Conservation (phyloP, 2,113 vertebrate species). For the Zosterops pallidus region DNA sequence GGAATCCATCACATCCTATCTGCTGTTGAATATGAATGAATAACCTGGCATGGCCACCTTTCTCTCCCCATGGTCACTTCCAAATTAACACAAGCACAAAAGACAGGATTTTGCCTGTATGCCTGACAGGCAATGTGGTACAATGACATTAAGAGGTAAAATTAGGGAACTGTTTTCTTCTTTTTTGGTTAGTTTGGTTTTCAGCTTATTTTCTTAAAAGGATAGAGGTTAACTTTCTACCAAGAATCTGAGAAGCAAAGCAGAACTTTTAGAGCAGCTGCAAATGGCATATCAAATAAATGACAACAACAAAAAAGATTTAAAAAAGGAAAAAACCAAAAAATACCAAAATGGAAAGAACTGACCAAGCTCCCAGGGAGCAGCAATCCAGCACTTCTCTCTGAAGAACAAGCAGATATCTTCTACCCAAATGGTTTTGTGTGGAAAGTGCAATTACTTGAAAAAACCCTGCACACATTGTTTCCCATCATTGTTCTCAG, state of each 20-base stretch:
- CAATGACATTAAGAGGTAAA: background rate
- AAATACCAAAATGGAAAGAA: background rate
- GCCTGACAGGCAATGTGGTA: background rate
- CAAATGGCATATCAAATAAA: background rate
- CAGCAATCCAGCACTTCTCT: background rate
- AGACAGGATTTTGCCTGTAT: background rate
- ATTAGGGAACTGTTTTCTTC: background rate
- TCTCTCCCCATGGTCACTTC: background rate
- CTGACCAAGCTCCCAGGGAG: background rate
- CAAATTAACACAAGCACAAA: background rate
- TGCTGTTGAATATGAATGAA: background rate
- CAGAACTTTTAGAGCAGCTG: background rate
- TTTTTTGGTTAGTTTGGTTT: background rate
- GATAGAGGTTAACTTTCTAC: background rate
- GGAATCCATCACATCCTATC: background rate
- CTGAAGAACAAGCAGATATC: background rate
- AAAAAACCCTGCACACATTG: background rate
- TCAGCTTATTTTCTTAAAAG: background rate
- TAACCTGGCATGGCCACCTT: background rate
- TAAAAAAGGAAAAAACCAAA: background rate
- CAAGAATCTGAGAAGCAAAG: background rate
- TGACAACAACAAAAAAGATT: background rate
- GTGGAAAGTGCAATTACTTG: background rate
- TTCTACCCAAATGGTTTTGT: background rate
- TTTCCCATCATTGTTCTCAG: background rate